Evolutionary conservation across 1,140 invertebrate genomes (phyloP).

Genomic region (Tigriopus japonicus): DNA sequence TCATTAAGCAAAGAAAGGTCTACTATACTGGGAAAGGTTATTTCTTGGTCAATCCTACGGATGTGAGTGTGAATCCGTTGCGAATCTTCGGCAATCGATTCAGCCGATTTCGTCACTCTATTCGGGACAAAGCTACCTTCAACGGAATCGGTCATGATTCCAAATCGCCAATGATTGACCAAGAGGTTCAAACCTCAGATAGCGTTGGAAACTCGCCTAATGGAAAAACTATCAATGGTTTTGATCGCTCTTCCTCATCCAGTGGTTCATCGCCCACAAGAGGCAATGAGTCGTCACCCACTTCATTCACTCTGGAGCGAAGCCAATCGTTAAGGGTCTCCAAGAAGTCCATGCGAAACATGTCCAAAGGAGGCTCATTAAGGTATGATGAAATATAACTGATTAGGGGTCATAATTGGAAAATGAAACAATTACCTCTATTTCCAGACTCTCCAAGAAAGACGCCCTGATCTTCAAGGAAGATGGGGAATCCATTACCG

Average conservation of each 20-base stretch:
- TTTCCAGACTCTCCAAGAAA: slow-evolving; percentile 10
- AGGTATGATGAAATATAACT: not conserved
- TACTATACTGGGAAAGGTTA: slow-evolving; percentile 14
- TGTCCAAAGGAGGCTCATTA: slow-evolving; percentile 12
- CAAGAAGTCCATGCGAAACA: slow-evolving; percentile 6
- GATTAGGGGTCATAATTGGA: not conserved
- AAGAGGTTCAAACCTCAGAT: too few species aligned
- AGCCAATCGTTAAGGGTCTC: slow-evolving; percentile 12
- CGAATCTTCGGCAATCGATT: not conserved
- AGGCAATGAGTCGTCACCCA: slow-evolving; percentile 3
- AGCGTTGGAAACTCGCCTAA: not conserved
- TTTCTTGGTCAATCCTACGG: slow-evolving; percentile 6
- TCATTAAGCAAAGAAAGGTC: slow-evolving; percentile 19
- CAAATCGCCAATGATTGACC: not conserved
- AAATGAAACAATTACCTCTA: not conserved
- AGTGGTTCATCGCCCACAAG: not conserved
- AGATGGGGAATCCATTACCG: not conserved
- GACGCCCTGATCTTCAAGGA: slow-evolving; percentile 1
- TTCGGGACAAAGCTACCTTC: not conserved
- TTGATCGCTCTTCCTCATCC: not conserved
- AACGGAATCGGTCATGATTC: not conserved
- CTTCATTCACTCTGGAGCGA: slow-evolving; percentile 1
- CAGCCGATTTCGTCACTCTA: not conserved
- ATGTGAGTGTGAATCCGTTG: not conserved
- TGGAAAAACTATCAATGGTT: not conserved